These are phyloP conservation scores for Poecilia picta DNA, from an alignment of 2,797 vertebrate species.

Conservation along the genomic window DNA sequence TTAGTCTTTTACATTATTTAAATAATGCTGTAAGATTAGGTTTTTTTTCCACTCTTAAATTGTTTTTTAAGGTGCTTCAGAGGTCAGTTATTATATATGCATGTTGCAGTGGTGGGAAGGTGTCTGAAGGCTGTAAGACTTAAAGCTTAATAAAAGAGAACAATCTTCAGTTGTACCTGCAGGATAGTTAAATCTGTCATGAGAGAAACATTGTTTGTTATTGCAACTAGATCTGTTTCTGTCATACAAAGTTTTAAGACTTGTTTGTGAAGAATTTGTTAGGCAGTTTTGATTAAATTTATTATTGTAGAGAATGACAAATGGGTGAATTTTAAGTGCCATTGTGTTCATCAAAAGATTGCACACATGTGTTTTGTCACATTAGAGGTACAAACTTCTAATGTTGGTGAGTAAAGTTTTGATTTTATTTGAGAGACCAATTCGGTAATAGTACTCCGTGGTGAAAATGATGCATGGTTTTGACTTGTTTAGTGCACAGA, in stretches of 20 bases:
- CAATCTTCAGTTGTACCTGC: constrained; percentile 55
- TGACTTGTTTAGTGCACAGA: not conserved
- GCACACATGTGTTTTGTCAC: not conserved
- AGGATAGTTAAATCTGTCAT: constrained; percentile 47
- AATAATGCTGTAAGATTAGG: constrained; percentile 65
- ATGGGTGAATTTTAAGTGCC: not conserved
- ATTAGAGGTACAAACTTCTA: not conserved
- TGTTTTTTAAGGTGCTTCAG: constrained; percentile 59
- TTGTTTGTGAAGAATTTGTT: not conserved
- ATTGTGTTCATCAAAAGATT: not conserved
- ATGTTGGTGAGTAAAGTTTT: not conserved
- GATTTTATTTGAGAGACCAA: not conserved
- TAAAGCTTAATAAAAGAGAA: constrained; percentile 57
- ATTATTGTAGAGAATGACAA: not conserved
- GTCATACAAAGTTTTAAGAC: not conserved
- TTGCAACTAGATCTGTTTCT: not conserved
- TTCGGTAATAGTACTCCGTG: too few species aligned
- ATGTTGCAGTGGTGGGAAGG: constrained; percentile 56
- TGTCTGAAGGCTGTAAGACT: constrained; percentile 73
- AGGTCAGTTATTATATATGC: constrained; percentile 78
- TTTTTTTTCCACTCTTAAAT: constrained; percentile 49
- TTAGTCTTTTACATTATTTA: constrained; percentile 58
- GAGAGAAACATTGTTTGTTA: constrained; percentile 23
- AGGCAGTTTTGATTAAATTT: not conserved
- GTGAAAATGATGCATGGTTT: not conserved